Evolutionary conservation across 2,113 vertebrate genomes (phyloP), one percentile per base, ranked within the genome.

Genomic region (Callopanchax toddi): DNA sequence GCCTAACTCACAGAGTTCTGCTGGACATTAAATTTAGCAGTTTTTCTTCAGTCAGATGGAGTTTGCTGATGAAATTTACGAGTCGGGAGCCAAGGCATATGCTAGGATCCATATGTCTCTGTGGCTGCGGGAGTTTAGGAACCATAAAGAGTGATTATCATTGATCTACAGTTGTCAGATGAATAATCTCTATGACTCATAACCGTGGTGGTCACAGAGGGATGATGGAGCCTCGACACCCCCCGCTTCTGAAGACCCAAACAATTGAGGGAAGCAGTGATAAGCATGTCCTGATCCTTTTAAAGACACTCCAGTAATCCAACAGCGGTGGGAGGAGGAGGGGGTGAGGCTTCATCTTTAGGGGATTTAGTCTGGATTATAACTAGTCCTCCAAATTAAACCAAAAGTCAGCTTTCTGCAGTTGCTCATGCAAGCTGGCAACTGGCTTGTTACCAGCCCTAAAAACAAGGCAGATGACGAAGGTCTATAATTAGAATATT

Each of bases 321-420:
- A 60, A 66, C 82, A 55, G 83, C 51, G 43, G 68, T 53, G 81
- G 67, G 75, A 51, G 64, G 74, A 55, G 65, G 73, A 61, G 57
- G 78, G 72, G 86, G 84, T 79, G 80, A 75, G 84, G 77, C 81
- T 86, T 87, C 89, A 91, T 85, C 81, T 91, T 91, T 91, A 89
- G 84, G 68, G 82, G 91, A 90, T 65, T 92, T 91, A 90, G 86
- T 87, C 87, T 89, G 92, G 92, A 92, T 93, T 93, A 92, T 78
- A 87, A 84, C 89, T 91, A 89, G 92, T 90, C 91, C 82, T 91
- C 87, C 83, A 93, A 93, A 92, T 93, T 93, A 93, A 93, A 93
- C 88, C 88, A 86, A 92, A 93, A 91, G 89, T 91, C 90, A 85
- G 76, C 85, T 92, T 91, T 89, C 85, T 77, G 87, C 76, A 76